Conservation (phyloP, 2,797 vertebrate species). For the Enteromius paludinosus region DNA sequence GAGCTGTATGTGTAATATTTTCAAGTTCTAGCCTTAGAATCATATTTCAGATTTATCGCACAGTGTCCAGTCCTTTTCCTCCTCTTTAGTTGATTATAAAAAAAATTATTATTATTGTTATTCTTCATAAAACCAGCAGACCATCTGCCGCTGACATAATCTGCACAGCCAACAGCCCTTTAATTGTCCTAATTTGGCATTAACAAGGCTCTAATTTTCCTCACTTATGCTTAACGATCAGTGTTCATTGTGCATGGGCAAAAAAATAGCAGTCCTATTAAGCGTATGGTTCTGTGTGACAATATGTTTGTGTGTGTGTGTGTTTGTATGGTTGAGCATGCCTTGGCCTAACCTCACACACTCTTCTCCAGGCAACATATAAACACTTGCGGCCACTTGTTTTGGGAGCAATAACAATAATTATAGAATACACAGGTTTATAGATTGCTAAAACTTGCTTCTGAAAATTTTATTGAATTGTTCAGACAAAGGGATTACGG, state of each 20-base stretch:
- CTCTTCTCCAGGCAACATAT: slow-evolving; percentile 3
- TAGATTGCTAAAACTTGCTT: background rate
- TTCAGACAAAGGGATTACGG: slow-evolving; percentile 35
- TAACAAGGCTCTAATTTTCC: slow-evolving; percentile 46
- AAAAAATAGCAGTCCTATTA: slow-evolving; percentile 28
- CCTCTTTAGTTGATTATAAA: background rate
- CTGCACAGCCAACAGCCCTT: slow-evolving; percentile 16
- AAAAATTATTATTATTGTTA: background rate
- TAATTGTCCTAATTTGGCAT: slow-evolving; percentile 41
- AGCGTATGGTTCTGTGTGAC: slow-evolving; percentile 11
- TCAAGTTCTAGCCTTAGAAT: background rate
- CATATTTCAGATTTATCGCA: background rate
- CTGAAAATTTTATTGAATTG: slow-evolving; percentile 9
- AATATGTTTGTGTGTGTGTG: slow-evolving; percentile 36
- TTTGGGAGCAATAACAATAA: slow-evolving; percentile 5
- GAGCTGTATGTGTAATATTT: slow-evolving; percentile 2
- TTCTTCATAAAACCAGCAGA: slow-evolving; percentile 11
- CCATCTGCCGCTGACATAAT: slow-evolving; percentile 7
- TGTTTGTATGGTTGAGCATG: slow-evolving; percentile 15
- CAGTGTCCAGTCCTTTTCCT: background rate
- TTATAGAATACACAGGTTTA: slow-evolving; percentile 35
- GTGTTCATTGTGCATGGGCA: slow-evolving; percentile 28
- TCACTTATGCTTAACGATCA: slow-evolving; percentile 31
- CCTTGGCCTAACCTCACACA: slow-evolving; percentile 19
- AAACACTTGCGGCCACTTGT: slow-evolving; percentile 23